Evolutionary conservation across 2,888 invertebrate genomes (phyloP), one percentile per base, ranked within the genome.

Genomic region (Drosophila diplacantha): DNA sequence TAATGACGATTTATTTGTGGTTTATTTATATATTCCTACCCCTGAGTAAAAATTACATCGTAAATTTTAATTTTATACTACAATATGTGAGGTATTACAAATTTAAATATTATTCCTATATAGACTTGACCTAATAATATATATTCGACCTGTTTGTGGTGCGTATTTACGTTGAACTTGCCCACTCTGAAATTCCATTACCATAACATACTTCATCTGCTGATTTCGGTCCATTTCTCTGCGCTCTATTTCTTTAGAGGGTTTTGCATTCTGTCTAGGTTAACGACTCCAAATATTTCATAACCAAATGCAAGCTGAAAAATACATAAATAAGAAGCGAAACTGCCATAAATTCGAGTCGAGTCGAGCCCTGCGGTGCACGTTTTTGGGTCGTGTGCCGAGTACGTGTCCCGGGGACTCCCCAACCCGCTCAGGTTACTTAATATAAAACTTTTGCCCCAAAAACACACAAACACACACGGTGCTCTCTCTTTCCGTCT

Each of bases 311-410:
- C 51, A 60, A 32, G 44, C 60, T 29, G 51, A 37, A 50, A 70
- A 70, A 57, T 50, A 62, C 61, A 61, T 61, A 74, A 68, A 66
- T 66, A 66, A 69, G 52, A 39, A 65, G 70, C 41, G 66, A 59
- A 49, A 59, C 49, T 26, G 61, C 55, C 75, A 54, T 75, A 62
- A 68, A 59, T 58, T 64, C 55, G 41, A 68, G 59, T 68, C 49
- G 59, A 58, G 64, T 68, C 46, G 61, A 58, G 68, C 65, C 64
- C 69, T 66, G 65, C 49, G 69, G 61, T 54, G 63, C 76, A 74
- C 74, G 76, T 69, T 74, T 73, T 69, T 35, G 66, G 62, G 73
- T 73, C 69, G 67, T 65, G 69, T 57, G 67, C 61, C 47, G 65
- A 53, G 56, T 62, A 72, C 72, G 69, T 69, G 74, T 58, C 55